Evolutionary conservation across 2,113 vertebrate genomes (phyloP).

Genomic region (Holacanthus passer): DNA sequence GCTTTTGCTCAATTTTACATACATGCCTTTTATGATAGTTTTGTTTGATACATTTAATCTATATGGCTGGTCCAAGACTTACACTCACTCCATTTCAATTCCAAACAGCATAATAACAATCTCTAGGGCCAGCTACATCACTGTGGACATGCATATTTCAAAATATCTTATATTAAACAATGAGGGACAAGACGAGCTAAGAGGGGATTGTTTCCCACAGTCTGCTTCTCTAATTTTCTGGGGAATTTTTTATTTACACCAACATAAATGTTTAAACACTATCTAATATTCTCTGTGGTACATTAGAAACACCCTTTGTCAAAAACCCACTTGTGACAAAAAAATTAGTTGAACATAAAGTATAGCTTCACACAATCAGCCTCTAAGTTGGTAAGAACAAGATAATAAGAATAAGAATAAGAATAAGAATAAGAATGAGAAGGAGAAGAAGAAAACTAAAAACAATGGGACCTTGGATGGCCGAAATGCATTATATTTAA

Average conservation of each 20-base stretch:
- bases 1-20: background rate
- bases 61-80: background rate
- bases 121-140: background rate
- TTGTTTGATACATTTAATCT: conserved; percentile 20
- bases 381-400: too few relatives aligned
- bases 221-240: background rate
- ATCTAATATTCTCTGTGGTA: background rate
- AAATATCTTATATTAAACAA: background rate
- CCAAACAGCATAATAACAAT: background rate
- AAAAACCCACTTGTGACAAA: conserved; percentile 1
- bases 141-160: conserved; percentile 4
- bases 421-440: too few relatives aligned
- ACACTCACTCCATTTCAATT: background rate
- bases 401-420: too few relatives aligned
- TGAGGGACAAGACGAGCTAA: background rate
- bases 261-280: conserved; percentile 23
- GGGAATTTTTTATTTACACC: background rate
- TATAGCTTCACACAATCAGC: background rate
- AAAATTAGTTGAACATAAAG: background rate
- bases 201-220: background rate
- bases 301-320: background rate
- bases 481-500: too few relatives aligned
- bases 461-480: too few relatives aligned
- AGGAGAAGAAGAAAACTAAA: too few relatives aligned
- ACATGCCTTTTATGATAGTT: conserved; percentile 7